Base-by-base conservation (phyloP, 2,888 invertebrate genomes). In the Euproctis similis region DNA sequence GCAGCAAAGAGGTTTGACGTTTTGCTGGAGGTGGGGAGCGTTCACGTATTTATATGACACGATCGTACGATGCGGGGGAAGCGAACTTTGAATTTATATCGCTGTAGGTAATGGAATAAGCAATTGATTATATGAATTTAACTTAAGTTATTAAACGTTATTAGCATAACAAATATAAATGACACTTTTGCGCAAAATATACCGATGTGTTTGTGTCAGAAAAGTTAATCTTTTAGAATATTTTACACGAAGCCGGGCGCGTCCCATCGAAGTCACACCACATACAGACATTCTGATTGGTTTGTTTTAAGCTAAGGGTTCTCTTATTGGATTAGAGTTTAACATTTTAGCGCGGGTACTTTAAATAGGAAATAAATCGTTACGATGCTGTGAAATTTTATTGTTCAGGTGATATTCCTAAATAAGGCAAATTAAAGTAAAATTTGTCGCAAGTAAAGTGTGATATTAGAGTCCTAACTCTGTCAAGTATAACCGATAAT, bases 221-320 rank as follows among this genome's bases (percentile, higher is more conserved):
- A 66, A 60, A 48, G 34, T 25, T 13, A 42, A 41, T 46, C 39
- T 38, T 28, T 29, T 28, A 28, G 34, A 41, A 36, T 47, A 40
- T 44, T 45, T 37, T 34, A 47, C 41, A 45, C 36, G 48, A 46
- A 34, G 39, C 43, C 14, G 14, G 14, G 71, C 54, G 67, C 80
- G 68, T 70, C 76, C 76, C 75, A 67, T 68, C 48, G 46, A 62
- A 72, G 72, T 85, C 85, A 82, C 78, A 84, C 85, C 84, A 85
- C 68, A 72, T 72, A 54, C 56, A 47, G 48, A 54, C 51, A 32
- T 41, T 47, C 31, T 58, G 61, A 85, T 85, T 85, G 85, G 85
- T 10, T 40, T 45, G 36, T 30, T 39, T 43, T 16, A 32, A 42
- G 43, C 39, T 33, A 33, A 35, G 32, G 40, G 28, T 14, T 28